Percentiles rank a stretch among this genome's conserved stretches.
Evolutionary conservation across 2,797 vertebrate species (phyloP).

Genomic region (Fistularia tabacaria): DNA sequence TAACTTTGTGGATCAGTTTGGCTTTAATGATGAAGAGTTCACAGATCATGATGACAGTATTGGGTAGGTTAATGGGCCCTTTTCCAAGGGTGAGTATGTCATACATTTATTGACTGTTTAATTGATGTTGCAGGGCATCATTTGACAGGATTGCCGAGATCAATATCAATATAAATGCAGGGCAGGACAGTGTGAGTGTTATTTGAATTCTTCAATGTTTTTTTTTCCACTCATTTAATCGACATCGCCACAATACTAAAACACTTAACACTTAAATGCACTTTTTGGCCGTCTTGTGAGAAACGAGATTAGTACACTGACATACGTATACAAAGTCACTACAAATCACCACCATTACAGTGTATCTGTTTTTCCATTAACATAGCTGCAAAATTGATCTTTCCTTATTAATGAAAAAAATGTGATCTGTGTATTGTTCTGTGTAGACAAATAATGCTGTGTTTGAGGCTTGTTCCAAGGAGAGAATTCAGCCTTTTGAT

Average conservation of each 20-base stretch:
- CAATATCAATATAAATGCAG: conserved; percentile 84
- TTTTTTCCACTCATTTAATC: background rate
- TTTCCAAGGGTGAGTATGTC: conserved; percentile 5
- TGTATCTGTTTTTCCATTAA: background rate
- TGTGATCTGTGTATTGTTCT: conserved; percentile 4
- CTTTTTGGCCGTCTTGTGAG: too few relatives aligned
- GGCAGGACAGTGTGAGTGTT: conserved; percentile 86
- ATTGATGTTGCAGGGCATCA: conserved; percentile 74
- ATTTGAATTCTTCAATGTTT: background rate
- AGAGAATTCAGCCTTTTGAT: conserved; percentile 88
- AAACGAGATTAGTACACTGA: background rate
- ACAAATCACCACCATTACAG: background rate
- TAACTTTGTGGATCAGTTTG: conserved; percentile 96
- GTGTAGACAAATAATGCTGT: conserved; percentile 80
- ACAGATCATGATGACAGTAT: conserved; percentile 93
- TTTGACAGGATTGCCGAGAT: conserved; percentile 93
- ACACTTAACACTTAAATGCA: too few relatives aligned
- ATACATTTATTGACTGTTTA: conserved; percentile 1
- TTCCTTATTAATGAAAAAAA: background rate
- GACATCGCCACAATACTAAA: too few relatives aligned
- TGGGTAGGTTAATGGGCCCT: conserved; percentile 71
- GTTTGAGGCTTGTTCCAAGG: conserved; percentile 89
- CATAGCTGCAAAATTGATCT: too few relatives aligned
- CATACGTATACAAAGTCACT: background rate
- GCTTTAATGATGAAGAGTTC: conserved; percentile 97